Evolutionary conservation across 2,113 vertebrate genomes (phyloP), one percentile per base, ranked within the genome.

Genomic region (Engraulis encrasicolus): DNA sequence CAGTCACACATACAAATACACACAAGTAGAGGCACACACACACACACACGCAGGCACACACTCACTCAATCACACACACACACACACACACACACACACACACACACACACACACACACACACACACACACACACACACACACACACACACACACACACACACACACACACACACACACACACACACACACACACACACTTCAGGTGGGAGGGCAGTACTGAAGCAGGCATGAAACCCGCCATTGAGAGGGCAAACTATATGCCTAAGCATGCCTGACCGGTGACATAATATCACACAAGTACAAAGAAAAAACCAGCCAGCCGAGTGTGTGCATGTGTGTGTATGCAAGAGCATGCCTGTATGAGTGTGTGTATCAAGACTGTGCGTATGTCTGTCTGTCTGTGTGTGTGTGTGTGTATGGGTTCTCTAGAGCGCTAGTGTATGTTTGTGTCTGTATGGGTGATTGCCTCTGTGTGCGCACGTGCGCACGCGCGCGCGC

Each of bases 261-360:
- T 66, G 58, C 58, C 58, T 66, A 66, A 66, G 58, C 58, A 66
- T 66, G 58, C 58, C 58, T 66, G 58, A 66, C 58, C 58, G 58
- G 58, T 66, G 58, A 66, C 58, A 66, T 66, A 66, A 66, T 66
- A 66, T 66, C 31, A 31, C 58, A 66, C 58, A 66, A 66, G 58
- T 66, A 66, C n/a, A 66, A 66, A 23, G 31, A 80, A 17, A 14
- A 34, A 18, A 61, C n/a, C 50, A 66, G 38, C 50, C 17, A 61
- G 38, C 37, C 37, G 31, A 6, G 6, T 31, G 2, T 80, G 58
- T 74, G 38, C 80, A 45, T 37, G 2, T 36, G 6, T 50, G 40
- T 84, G 18, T 34, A 23, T 66, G 37, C 88, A 78, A 48, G 27
- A 19, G 38, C 71, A 40, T 27, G n/a, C 7, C n/a, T 49, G 58